Evolutionary conservation across 2,888 invertebrate genomes (phyloP), one percentile per base, ranked within the genome.

Genomic region (Volucella inflata): DNA sequence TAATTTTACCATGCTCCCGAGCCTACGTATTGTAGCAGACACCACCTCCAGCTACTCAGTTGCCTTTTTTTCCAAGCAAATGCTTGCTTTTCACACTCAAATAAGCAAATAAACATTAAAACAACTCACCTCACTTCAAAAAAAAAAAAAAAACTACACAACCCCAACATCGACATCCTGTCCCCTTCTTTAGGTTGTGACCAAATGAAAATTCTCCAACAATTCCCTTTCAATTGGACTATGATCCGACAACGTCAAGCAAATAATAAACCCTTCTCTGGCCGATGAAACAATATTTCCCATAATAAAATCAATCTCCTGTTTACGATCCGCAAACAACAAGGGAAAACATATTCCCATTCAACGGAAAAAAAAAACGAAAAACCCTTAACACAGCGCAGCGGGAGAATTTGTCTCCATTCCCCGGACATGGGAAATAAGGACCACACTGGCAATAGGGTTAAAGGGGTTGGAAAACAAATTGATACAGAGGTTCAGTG

Each of bases 271-370:
- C 76, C 76, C 62, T 76, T 76, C 68, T 21, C 72, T 71, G 59
- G 70, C 55, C 60, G 70, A 72, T 85, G 85, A 72, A 85, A 81
- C 85, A 85, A 85, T 85, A 81, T 85, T 85, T 85, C 67, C 62
- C 76, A 85, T 81, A 85, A 85, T 85, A 85, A 85, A 85, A 85
- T 85, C 85, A 85, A 85, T 85, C 85, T 85, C 81, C 76, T 85
- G 85, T 85, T 85, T 81, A 85, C 85, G 81, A 81, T 81, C 62
- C 85, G 76, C 85, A 85, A 85, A 84, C 84, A 84, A 75, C 80
- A 71, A 70, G 80, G 70, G 70, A 59, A 74, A 70, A 77, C 60
- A 76, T 76, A 81, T 77, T 81, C 60, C 38, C 68, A 80, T 59
- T 42, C 48, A 59, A 57, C n/a, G 14, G n/a, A 21, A 74, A 60